phyloP scores from a whole-genome alignment of 2,888 invertebrate genomes.

The Drepana falcataria region DNA sequence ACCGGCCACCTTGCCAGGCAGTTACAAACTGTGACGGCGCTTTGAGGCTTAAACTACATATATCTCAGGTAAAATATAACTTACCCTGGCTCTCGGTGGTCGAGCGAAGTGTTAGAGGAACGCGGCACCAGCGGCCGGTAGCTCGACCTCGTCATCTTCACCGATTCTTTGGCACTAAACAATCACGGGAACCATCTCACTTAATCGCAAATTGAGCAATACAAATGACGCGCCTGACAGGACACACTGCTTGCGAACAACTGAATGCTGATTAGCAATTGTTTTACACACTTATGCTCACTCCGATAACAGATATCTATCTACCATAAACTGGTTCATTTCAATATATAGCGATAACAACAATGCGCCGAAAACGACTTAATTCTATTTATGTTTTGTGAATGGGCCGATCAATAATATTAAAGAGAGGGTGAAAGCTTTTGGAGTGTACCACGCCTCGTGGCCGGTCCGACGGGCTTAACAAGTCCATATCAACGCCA shows the following conservation, averaged over 20 bases:
- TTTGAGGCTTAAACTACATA: not conserved
- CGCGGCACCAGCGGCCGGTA: conserved; percentile 67
- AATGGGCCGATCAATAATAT: conserved; percentile 59
- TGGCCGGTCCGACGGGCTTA: conserved; percentile 42
- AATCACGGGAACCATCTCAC: conserved; percentile 7
- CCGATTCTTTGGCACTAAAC: not conserved
- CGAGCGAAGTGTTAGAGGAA: conserved; percentile 60
- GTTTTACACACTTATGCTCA: conserved; percentile 29
- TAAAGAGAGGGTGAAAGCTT: conserved; percentile 62
- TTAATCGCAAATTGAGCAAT: conserved; percentile 31
- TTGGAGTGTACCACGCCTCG: conserved; percentile 52
- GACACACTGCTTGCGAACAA: conserved; percentile 36
- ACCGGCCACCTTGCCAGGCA: not conserved
- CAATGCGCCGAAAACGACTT: conserved; percentile 39
- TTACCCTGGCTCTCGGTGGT: conserved; percentile 61
- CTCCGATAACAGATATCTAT: conserved; percentile 42
- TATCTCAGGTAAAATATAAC: conserved; percentile 19
- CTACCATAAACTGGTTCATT: conserved; percentile 14
- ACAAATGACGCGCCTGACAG: conserved; percentile 44
- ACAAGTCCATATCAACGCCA: conserved; percentile 37
- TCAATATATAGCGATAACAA: conserved; percentile 28
- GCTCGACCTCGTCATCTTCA: conserved; percentile 65
- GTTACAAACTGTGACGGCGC: not conserved
- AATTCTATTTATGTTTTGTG: conserved; percentile 46
- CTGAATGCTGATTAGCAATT: conserved; percentile 57